phyloP scores from a whole-genome alignment of 2,888 invertebrate species.

The Buathra laborator region DNA sequence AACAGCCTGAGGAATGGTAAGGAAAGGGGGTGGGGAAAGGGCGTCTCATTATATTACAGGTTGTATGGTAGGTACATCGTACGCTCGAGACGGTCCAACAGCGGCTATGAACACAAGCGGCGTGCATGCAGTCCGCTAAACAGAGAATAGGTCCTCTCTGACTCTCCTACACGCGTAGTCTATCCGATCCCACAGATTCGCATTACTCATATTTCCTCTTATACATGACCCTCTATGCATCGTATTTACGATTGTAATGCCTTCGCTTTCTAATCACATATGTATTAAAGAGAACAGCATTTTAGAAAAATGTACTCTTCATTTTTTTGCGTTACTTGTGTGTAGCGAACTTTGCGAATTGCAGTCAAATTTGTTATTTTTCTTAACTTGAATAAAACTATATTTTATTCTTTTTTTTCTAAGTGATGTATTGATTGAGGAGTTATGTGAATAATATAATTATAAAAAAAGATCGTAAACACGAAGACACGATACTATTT shows the following conservation, averaged over 20 bases:
- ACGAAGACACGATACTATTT: not conserved
- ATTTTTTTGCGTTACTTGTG: not conserved
- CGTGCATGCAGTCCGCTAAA: not conserved
- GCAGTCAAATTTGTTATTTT: not conserved
- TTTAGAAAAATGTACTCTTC: not conserved
- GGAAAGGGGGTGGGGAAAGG: conserved; percentile 67
- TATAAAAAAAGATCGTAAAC: no score
- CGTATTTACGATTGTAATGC: conserved; percentile 9
- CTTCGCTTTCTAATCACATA: conserved; percentile 30
- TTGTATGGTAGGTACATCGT: conserved; percentile 67
- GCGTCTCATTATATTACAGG: conserved; percentile 72
- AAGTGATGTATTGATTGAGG: no score
- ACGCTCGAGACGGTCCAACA: conserved; percentile 44
- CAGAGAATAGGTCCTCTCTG: conserved; percentile 16
- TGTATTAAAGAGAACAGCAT: not conserved
- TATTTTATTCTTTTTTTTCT: not conserved
- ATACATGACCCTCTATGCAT: not conserved
- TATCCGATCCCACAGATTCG: conserved; percentile 25
- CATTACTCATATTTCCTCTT: conserved; percentile 34
- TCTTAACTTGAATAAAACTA: not conserved
- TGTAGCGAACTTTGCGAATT: not conserved
- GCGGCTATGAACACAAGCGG: conserved; percentile 35
- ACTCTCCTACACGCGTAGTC: conserved; percentile 34
- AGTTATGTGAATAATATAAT: no score
- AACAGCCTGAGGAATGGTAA: conserved; percentile 39